phyloP scores from a whole-genome alignment of 1,140 invertebrate genomes.

The Macrobrachium nipponense region DNA sequence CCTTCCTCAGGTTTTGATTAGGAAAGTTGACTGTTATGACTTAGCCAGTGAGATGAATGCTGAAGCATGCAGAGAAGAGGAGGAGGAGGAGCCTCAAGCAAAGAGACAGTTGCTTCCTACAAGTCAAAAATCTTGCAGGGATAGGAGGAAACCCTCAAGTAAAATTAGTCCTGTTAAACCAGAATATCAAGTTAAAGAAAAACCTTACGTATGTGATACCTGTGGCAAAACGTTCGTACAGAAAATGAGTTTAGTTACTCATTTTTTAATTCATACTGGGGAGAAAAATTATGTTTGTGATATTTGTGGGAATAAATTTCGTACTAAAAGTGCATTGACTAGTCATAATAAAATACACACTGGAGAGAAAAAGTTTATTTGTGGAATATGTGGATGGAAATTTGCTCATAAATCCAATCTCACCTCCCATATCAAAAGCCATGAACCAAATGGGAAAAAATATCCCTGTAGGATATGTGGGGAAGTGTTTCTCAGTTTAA shows the following conservation, averaged over 20 bases:
- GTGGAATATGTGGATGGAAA: not conserved
- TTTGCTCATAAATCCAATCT: not conserved
- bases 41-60: no score
- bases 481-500: not conserved
- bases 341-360: not conserved
- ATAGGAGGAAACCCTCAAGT: no score
- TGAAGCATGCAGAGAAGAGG: no score
- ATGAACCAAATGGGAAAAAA: not conserved
- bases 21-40: no score
- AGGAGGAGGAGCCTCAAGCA: no score
- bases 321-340: not conserved
- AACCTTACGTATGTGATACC: not conserved
- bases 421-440: not conserved
- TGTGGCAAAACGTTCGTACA: not conserved
- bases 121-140: no score
- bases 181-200: no score
- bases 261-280: not conserved
- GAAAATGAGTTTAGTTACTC: not conserved
- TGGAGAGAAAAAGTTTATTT: not conserved
- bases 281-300: not conserved
- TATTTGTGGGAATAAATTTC: not conserved
- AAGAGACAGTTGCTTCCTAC: no score
- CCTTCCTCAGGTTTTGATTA: no score
- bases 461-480: not conserved
- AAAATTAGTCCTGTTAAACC: no score